Conservation (phyloP, 1,140 invertebrate species). For the Trypoxylus dichotomus region DNA sequence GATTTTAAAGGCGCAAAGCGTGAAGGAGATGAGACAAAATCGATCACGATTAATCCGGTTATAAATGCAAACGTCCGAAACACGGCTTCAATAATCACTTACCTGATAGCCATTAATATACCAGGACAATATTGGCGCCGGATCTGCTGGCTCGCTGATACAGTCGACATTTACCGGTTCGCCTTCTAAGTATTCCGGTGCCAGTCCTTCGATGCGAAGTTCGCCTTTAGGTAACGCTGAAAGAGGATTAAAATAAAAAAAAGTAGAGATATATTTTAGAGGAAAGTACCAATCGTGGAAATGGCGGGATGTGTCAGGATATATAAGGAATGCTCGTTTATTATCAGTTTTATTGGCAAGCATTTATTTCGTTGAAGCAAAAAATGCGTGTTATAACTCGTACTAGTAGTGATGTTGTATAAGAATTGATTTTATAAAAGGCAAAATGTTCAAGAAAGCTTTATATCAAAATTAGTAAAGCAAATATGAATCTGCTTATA, state of each 20-base stretch:
- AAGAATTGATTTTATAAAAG: too few relatives aligned
- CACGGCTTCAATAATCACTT: conserved; percentile 33
- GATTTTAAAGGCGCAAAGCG: background rate
- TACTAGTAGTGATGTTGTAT: background rate
- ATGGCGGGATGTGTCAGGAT: background rate
- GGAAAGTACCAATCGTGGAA: background rate
- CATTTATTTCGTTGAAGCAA: background rate
- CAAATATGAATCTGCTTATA: too few relatives aligned
- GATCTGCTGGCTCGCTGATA: conserved; percentile 61
- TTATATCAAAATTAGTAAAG: too few relatives aligned
- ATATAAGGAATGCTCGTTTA: background rate
- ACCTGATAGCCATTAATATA: conserved; percentile 60
- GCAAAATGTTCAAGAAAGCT: too few relatives aligned
- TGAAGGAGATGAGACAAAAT: background rate
- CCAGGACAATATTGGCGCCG: conserved; percentile 63
- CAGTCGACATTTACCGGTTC: conserved; percentile 63
- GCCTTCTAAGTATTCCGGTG: conserved; percentile 59
- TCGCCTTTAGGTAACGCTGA: conserved; percentile 61
- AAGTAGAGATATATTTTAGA: conserved; percentile 35
- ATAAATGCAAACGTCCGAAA: conserved; percentile 29
- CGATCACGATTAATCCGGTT: conserved; percentile 9
- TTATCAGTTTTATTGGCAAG: background rate
- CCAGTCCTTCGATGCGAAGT: conserved; percentile 59
- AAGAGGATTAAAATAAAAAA: conserved; percentile 41
- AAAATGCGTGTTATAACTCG: background rate